Base-by-base conservation (phyloP, 2,113 vertebrate species). In the Promerops cafer region DNA sequence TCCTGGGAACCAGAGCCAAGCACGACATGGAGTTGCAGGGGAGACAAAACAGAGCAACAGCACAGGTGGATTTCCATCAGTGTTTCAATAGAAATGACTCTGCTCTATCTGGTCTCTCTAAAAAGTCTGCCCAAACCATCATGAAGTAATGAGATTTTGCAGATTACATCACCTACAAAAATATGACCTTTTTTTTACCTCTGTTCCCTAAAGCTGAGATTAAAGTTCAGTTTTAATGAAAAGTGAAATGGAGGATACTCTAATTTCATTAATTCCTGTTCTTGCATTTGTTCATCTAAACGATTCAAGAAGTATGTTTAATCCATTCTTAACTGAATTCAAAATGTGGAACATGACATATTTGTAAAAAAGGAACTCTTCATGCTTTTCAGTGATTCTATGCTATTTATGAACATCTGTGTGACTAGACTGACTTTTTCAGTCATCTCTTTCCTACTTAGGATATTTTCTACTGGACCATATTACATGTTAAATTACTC, bases 1-100 rank as follows among this genome's bases (percentile, higher is more conserved):
- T 75, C 28, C 47, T 63, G 42, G 65, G 60, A 87, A 10, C 16
- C 31, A 85, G 45, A 61, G 15, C 47, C 7, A 50, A 16, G 45
- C 1, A 16, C 2, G 1, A 39, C 54, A 78, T 11, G 6, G 22
- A 72, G 12, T 33, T 24, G 2, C 5, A 3, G 6, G 40, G 39
- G 22, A 83, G 17, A 10, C 1, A 27, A 77, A 83, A 57, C 1
- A 2, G 0, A 74, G 10, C 10, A 84, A 26, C 26, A 31, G 4
- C 42, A n/a, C 42, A 49, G 37, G 31, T 42, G 72, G 42, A 45
- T 66, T 81, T 74, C 40, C 21, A 10, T 30, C 42, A 30, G 0
- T 10, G 17, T 71, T 82, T 83, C 47, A 60, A 6, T 13, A 33
- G 27, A 71, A 92, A 85, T 33, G 2, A 49, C 18, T 56, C 57